Percentiles rank a stretch among this genome's conserved stretches.
Evolutionary conservation across 2,113 vertebrate genomes (phyloP).

Genomic region (Sander vitreus): DNA sequence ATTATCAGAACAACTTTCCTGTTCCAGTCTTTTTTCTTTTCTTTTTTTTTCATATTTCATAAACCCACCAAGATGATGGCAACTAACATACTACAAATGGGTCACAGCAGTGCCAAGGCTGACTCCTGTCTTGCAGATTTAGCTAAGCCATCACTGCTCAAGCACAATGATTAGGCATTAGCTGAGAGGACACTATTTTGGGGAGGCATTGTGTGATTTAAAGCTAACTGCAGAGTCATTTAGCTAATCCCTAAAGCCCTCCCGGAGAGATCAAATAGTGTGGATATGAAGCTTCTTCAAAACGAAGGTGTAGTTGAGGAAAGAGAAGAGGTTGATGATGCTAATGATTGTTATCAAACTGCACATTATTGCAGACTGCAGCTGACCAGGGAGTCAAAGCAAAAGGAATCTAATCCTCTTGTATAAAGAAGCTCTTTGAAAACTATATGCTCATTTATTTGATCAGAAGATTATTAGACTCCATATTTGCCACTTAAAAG

Average conservation of each 20-base stretch:
- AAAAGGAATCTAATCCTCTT: slow-evolving; percentile 16
- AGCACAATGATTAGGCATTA: slow-evolving; percentile 59
- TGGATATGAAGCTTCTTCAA: slow-evolving; percentile 49
- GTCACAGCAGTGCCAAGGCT: slow-evolving; percentile 44
- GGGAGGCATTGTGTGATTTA: slow-evolving; percentile 67
- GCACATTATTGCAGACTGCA: slow-evolving; percentile 2
- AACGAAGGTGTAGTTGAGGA: slow-evolving; percentile 41
- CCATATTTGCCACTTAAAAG: neutral
- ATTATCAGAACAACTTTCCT: slow-evolving; percentile 54
- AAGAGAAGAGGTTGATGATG: slow-evolving; percentile 16
- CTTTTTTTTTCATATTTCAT: slow-evolving; percentile 25
- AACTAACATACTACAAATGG: slow-evolving; percentile 40
- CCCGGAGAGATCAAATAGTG: slow-evolving; percentile 53
- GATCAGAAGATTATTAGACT: slow-evolving; percentile 26
- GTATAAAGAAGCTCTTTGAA: slow-evolving; percentile 39
- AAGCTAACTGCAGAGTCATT: slow-evolving; percentile 68
- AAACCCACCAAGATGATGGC: slow-evolving; percentile 22
- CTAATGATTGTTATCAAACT: slow-evolving; percentile 39
- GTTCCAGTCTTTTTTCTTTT: neutral
- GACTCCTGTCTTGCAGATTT: slow-evolving; percentile 46
- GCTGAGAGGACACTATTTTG: slow-evolving; percentile 64
- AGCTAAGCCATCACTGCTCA: slow-evolving; percentile 36
- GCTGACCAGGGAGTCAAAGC: slow-evolving; percentile 27
- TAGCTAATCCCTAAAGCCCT: slow-evolving; percentile 67
- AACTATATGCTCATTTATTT: slow-evolving; percentile 13